These are phyloP conservation scores for Echinops telfairi DNA, from an alignment of 2,113 vertebrate genomes.

Conservation along the genomic window DNA sequence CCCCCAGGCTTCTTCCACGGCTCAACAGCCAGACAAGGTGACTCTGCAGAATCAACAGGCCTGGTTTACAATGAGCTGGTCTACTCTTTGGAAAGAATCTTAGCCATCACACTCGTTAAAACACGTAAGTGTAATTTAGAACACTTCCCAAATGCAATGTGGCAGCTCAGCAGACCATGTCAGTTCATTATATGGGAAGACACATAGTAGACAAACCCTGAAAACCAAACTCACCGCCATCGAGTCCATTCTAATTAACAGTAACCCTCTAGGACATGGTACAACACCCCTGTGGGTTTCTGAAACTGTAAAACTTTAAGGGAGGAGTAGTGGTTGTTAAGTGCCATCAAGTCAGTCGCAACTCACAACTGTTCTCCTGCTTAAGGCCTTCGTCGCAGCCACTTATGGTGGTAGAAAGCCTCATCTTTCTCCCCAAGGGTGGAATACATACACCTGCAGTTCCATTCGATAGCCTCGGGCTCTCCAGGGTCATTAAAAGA, in stretches of 20 bases:
- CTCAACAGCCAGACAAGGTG: slow-evolving; percentile 84
- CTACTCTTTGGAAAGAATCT: background rate
- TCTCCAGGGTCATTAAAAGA: slow-evolving; percentile 28
- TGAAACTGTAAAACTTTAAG: too few species aligned
- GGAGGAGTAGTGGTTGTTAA: too few species aligned
- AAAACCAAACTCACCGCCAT: too few species aligned
- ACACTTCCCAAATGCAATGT: slow-evolving; percentile 4
- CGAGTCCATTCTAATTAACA: too few species aligned
- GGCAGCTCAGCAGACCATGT: background rate
- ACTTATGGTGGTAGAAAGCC: too few species aligned
- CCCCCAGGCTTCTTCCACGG: slow-evolving; percentile 88
- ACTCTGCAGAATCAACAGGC: slow-evolving; percentile 84
- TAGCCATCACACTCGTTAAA: background rate
- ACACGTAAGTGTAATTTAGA: background rate
- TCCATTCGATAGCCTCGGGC: background rate
- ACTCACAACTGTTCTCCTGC: too few species aligned
- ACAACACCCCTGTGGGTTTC: too few species aligned
- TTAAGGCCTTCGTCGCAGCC: too few species aligned
- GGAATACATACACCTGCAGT: background rate
- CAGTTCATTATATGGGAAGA: background rate
- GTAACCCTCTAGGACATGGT: too few species aligned
- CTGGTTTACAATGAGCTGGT: slow-evolving; percentile 51
- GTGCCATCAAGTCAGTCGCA: too few species aligned
- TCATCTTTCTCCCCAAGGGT: too few species aligned
- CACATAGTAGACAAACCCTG: background rate